A percentile compares a stretch with the other conserved stretches of the same genome.
Evolutionary conservation across 2,113 vertebrate genomes (phyloP).

Genomic region (Hystrix brachyura): DNA sequence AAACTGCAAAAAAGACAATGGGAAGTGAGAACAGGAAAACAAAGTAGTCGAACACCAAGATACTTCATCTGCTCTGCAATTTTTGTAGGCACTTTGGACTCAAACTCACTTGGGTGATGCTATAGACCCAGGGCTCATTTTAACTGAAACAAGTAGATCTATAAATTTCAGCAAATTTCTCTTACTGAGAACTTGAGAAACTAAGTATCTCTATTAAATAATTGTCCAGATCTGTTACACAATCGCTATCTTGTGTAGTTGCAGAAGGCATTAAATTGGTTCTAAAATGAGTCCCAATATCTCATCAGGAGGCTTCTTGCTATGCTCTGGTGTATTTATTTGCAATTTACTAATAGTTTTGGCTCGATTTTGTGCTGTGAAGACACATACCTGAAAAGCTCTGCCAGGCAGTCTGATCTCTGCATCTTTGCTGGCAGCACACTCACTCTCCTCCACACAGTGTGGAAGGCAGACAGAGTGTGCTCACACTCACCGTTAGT

Average conservation of each 20-base stretch:
- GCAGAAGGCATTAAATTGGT: not conserved
- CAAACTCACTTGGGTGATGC: not conserved
- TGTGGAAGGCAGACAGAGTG: not conserved
- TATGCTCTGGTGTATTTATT: not conserved
- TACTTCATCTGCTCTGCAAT: not conserved
- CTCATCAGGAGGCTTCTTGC: not conserved
- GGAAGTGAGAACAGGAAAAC: not conserved
- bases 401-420: accelerated
- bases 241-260: not conserved
- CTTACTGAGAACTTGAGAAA: not conserved
- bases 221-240: not conserved
- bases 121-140: not conserved
- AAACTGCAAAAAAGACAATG: not conserved
- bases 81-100: not conserved
- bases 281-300: constrained; percentile 34
- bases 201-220: not conserved
- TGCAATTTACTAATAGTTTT: not conserved
- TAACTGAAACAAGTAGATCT: not conserved
- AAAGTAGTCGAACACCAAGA: not conserved
- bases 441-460: accelerated
- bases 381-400: not conserved
- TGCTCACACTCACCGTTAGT: not conserved
- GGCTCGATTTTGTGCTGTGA: not conserved
- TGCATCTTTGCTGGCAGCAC: not conserved
- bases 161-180: not conserved